Base-by-base conservation (phyloP, 92 coral and sea anemone species). In the Muricea muricata region DNA sequence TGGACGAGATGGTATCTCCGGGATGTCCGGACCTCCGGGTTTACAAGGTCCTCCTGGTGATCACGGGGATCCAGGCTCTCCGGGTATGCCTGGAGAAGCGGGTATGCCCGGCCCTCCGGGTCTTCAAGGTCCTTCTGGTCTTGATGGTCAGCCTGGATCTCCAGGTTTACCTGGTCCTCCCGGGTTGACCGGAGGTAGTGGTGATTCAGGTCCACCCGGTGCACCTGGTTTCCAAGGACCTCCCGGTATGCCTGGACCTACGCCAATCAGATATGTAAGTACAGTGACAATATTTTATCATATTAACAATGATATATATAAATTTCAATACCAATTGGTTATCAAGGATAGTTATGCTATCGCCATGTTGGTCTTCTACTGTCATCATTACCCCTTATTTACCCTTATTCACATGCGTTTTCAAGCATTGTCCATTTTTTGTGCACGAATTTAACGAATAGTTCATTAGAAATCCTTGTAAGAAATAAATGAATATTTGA, bases 211-310 rank as follows among this genome's bases (percentile, higher is more conserved):
- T 65, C 87, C 91, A 8, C 97, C 98, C 42, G 99, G 99, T 84
- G 82, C 88, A 73, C 93, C 94, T 32, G 99, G 99, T 58, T 74
- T 93, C 61, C 92, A 89, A 25, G 99, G 99, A 75, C 97, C 97
- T 8, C 97, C 94, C 26, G 99, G 99, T 79, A 70, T 95, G 21
- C 85, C 98, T 58, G 99, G 99, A 21, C 99, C 99, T 47, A 97
- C 99, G 18, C 98, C 99, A 30, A 94, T 97, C 86, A 88, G 98
- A 92, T 97, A 97, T 88, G 99, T 97, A 94, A 97, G 99, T 97
- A 90, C 33, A 34, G 12, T 17, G 50, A 45, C 8, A 6, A 45
- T 45, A 17, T 17, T 12, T 45, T 2, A 8, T 6, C 1, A 45
- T 45, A 45, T 45, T 2, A 9, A 45, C 50, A 45, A 9, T n/a